Evolutionary conservation across 2,888 invertebrate genomes (phyloP).

Genomic region (Philereme transversata): DNA sequence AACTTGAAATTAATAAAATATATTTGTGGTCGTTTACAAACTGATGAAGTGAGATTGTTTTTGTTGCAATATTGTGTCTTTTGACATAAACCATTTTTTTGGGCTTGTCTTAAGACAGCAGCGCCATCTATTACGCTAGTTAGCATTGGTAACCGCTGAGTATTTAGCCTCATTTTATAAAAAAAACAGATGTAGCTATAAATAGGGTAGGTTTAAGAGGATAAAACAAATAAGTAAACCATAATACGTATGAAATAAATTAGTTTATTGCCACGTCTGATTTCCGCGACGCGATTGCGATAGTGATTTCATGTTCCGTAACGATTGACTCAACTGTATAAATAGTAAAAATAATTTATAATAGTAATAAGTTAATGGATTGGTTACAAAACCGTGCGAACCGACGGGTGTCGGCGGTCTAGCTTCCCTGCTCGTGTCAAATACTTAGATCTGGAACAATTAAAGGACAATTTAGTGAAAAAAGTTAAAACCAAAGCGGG

Average conservation of each 20-base stretch:
- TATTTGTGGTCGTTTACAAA: too few species aligned
- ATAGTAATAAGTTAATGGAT: conserved; percentile 81
- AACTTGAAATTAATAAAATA: too few species aligned
- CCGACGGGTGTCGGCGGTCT: conserved; percentile 62
- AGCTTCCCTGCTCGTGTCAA: conserved; percentile 57
- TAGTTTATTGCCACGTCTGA: conserved; percentile 80
- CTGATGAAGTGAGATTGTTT: too few species aligned
- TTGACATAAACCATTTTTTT: too few species aligned
- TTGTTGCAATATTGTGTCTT: too few species aligned
- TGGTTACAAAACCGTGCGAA: conserved; percentile 76
- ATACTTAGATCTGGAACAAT: conserved; percentile 58
- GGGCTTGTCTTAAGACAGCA: too few species aligned
- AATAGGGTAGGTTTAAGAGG: conserved; percentile 5
- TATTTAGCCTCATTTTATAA: too few species aligned
- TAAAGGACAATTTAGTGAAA: not conserved
- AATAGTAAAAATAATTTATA: conserved; percentile 84
- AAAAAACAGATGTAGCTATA: too few species aligned
- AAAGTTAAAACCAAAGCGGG: not conserved
- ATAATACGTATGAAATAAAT: conserved; percentile 78
- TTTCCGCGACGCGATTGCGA: conserved; percentile 65
- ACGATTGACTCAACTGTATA: conserved; percentile 78
- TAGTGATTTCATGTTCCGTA: conserved; percentile 68
- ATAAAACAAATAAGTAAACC: conserved; percentile 51
- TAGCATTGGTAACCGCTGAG: too few species aligned
- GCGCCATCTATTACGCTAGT: too few species aligned